Percentiles rank a stretch among this genome's conserved stretches.
Evolutionary conservation across 35 echinoderm and acorn worm genomes (phyloP).

Genomic region (Apostichopus parvimensis): DNA sequence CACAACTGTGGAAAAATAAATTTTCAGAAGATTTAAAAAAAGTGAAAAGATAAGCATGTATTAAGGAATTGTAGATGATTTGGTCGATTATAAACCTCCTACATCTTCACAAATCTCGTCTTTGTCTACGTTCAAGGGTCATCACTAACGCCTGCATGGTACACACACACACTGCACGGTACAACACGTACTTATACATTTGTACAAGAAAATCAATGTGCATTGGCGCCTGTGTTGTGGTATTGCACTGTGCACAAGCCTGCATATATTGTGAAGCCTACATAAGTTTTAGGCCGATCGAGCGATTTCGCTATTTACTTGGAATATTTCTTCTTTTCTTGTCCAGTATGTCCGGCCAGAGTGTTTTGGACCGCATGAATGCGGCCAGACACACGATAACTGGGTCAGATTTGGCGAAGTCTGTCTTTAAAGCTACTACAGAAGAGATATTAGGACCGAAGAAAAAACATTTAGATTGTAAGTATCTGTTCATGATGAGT

Average conservation of each 20-base stretch:
- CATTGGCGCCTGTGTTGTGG: no score
- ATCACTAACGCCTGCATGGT: not conserved
- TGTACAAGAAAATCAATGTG: no score
- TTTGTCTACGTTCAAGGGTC: not conserved
- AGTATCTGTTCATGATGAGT: slow-evolving; percentile 65
- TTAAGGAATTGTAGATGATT: no score
- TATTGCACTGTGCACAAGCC: not conserved
- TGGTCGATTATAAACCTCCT: no score
- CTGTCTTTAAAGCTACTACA: slow-evolving; percentile 97
- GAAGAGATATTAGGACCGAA: slow-evolving; percentile 95
- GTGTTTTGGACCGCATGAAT: slow-evolving; percentile 97
- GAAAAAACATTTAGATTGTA: slow-evolving; percentile 99
- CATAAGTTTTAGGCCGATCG: not conserved
- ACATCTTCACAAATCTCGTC: not conserved
- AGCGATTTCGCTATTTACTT: not conserved
- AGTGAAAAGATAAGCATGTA: no score
- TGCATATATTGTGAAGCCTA: not conserved
- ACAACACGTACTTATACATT: not conserved
- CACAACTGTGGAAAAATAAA: no score
- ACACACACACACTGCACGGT: not conserved
- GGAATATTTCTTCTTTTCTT: slow-evolving; percentile 62
- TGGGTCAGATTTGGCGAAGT: slow-evolving; percentile 93
- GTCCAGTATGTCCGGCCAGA: slow-evolving; percentile 99
- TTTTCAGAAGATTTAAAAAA: no score
- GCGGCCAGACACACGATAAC: slow-evolving; percentile 98